Percentiles rank a stretch among this genome's conserved stretches.
phyloP scores from a whole-genome alignment of 2,113 vertebrate genomes.

The Acanthisitta chloris region DNA sequence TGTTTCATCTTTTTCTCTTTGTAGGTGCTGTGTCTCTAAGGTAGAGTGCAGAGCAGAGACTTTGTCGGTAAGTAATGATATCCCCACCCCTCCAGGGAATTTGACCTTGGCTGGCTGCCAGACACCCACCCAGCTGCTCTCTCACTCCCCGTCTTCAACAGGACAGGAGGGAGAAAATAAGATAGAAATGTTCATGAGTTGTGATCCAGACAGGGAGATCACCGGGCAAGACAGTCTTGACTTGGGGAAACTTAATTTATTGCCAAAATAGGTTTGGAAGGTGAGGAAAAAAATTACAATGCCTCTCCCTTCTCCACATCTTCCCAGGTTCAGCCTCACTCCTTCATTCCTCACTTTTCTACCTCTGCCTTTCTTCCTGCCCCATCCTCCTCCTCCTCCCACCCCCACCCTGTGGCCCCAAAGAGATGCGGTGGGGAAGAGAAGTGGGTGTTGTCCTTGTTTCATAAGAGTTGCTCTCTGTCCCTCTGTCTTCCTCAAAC shows the following conservation, averaged over 20 bases:
- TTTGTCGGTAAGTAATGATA: background rate
- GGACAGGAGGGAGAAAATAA: background rate
- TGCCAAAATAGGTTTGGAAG: background rate
- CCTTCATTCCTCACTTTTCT: background rate
- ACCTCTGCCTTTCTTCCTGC: too few species aligned
- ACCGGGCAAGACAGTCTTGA: background rate
- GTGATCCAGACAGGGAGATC: background rate
- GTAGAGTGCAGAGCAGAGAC: background rate
- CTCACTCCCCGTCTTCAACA: background rate
- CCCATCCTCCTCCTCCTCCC: accelerated
- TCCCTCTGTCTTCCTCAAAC: accelerated
- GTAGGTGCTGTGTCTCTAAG: background rate
- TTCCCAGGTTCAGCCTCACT: background rate
- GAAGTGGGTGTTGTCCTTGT: background rate
- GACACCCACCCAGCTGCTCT: background rate
- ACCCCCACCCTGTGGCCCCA: too few species aligned
- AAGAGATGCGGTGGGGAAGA: accelerated
- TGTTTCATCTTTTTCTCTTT: background rate
- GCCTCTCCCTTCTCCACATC: accelerated
- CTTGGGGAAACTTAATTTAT: background rate
- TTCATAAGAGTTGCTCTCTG: background rate
- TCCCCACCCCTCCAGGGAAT: background rate
- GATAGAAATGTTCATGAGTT: background rate
- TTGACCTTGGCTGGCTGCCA: background rate
- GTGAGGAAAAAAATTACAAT: background rate